These are phyloP conservation scores for Echinometra lucunter DNA, from an alignment of 53 echinoderm and acorn worm genomes.

Conservation along the genomic window DNA sequence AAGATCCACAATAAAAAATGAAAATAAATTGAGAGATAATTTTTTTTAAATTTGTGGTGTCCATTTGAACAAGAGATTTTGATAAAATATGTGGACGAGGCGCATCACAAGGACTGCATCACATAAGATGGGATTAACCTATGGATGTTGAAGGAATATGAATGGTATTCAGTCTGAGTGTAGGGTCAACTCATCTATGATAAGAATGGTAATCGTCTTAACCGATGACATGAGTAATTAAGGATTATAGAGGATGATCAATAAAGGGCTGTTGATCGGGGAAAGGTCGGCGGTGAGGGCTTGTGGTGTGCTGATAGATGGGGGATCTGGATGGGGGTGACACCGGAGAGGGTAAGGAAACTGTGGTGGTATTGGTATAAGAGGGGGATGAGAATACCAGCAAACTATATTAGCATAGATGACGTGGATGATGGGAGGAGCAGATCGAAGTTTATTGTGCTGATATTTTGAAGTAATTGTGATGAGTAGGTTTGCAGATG, in stretches of 20 bases:
- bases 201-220: constrained; percentile 25
- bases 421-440: not conserved
- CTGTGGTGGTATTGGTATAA: not conserved
- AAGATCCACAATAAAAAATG: too few species aligned
- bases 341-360: not conserved
- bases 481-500: not conserved
- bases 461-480: not conserved
- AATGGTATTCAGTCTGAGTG: not conserved
- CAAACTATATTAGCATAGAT: constrained; percentile 8
- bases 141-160: not conserved
- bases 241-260: constrained; percentile 30
- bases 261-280: constrained; percentile 1
- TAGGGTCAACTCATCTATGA: not conserved
- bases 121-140: not conserved
- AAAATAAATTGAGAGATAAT: too few species aligned
- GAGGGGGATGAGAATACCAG: not conserved
- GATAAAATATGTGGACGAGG: not conserved
- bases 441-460: not conserved
- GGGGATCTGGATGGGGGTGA: not conserved
- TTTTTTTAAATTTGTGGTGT: too few species aligned
- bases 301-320: constrained; percentile 1
- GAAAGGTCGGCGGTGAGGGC: constrained; percentile 1
- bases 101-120: not conserved
- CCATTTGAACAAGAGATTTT: not conserved
- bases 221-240: constrained; percentile 43